phyloP scores from a whole-genome alignment of 2,888 invertebrate species.

The Dicranocentrus wangi region DNA sequence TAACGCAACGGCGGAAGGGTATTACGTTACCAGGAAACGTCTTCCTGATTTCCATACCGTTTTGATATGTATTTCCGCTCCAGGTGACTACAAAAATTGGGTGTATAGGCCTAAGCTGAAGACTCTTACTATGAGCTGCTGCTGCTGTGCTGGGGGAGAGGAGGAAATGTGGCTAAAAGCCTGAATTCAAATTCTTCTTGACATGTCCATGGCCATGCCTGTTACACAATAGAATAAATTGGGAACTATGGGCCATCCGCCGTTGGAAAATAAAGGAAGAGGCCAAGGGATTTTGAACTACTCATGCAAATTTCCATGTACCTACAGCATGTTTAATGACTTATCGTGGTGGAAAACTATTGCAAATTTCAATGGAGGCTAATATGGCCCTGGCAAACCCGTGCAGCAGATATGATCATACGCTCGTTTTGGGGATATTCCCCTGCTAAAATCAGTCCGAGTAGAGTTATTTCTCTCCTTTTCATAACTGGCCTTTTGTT shows the following conservation, averaged over 20 bases:
- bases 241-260: conserved; percentile 23
- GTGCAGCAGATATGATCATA: too few relatives aligned
- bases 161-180: neutral
- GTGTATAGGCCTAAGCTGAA: neutral
- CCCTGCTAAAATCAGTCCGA: too few relatives aligned
- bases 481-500: too few relatives aligned
- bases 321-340: conserved; percentile 48
- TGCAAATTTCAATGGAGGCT: conserved; percentile 46
- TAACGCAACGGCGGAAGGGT: conserved; percentile 17
- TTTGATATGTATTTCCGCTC: conserved; percentile 51
- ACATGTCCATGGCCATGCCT: conserved; percentile 37
- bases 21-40: conserved; percentile 23
- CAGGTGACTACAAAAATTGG: conserved; percentile 16
- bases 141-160: neutral
- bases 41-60: conserved; percentile 17
- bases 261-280: neutral
- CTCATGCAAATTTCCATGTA: conserved; percentile 8
- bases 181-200: conserved; percentile 39
- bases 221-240: conserved; percentile 43
- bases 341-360: conserved; percentile 41
- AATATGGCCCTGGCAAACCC: too few relatives aligned
- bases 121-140: neutral
- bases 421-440: too few relatives aligned
- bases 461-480: too few relatives aligned
- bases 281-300: conserved; percentile 3